phyloP scores from a whole-genome alignment of 2,113 vertebrate genomes.

The Plecotus auritus region DNA sequence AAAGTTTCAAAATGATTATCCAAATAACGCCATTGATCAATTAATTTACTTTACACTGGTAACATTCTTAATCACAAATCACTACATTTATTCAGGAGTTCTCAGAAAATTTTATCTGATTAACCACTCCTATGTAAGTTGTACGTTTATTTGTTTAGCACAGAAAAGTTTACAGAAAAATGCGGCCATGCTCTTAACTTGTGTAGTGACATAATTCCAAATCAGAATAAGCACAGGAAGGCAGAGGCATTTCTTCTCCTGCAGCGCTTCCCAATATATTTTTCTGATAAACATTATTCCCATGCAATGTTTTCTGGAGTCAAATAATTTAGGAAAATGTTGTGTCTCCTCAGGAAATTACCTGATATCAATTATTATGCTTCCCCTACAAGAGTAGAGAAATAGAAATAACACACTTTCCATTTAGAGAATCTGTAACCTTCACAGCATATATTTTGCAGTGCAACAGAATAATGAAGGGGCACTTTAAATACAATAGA shows the following conservation, averaged over 20 bases:
- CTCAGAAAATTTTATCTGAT: not conserved
- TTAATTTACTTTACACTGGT: not conserved
- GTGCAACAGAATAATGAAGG: not conserved
- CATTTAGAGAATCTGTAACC: not conserved
- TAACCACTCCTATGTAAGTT: not conserved
- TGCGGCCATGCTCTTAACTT: not conserved
- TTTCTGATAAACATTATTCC: not conserved
- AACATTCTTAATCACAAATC: not conserved
- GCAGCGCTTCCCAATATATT: not conserved
- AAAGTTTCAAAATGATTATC: not conserved
- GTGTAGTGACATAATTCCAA: not conserved
- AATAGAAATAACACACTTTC: not conserved
- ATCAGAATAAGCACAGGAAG: not conserved
- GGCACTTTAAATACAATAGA: not conserved
- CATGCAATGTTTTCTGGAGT: not conserved
- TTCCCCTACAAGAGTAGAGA: not conserved
- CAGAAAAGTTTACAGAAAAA: not conserved
- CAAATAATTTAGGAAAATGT: constrained; percentile 27
- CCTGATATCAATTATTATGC: not conserved
- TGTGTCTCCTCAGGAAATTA: not conserved
- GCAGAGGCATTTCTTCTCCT: not conserved
- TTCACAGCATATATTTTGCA: not conserved
- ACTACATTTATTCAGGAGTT: not conserved
- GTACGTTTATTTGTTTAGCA: not conserved
- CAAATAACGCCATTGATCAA: not conserved